phyloP scores from a whole-genome alignment of 2,113 vertebrate species.

The Pimephales promelas region DNA sequence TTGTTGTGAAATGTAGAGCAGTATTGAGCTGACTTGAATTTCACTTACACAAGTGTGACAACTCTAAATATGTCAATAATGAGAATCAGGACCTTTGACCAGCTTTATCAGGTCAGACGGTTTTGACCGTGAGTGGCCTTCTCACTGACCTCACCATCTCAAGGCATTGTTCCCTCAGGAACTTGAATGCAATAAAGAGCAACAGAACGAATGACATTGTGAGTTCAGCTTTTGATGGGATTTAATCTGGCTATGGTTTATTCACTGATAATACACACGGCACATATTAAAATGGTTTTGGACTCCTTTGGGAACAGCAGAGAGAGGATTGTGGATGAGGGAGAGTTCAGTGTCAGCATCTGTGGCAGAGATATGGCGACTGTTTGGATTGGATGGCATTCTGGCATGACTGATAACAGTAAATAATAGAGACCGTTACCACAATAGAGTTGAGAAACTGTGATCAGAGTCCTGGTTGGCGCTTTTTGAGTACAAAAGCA shows the following conservation, averaged over 20 bases:
- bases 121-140: slow-evolving; percentile 21
- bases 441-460: background rate
- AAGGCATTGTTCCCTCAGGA: slow-evolving; percentile 61
- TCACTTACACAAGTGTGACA: background rate
- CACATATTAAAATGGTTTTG: slow-evolving; percentile 33
- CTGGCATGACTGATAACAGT: slow-evolving; percentile 27
- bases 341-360: slow-evolving; percentile 38
- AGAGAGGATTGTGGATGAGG: slow-evolving; percentile 35
- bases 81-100: slow-evolving; percentile 59
- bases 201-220: slow-evolving; percentile 11
- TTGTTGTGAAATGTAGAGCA: background rate
- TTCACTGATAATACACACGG: slow-evolving; percentile 41
- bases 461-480: background rate
- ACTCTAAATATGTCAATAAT: slow-evolving; percentile 38
- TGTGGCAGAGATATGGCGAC: slow-evolving; percentile 34
- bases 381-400: background rate
- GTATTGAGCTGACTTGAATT: too few species aligned
- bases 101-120: slow-evolving; percentile 62
- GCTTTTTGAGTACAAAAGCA: background rate
- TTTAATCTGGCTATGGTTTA: slow-evolving; percentile 46
- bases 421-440: slow-evolving; percentile 21
- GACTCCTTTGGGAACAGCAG: slow-evolving; percentile 33
- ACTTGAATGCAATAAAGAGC: slow-evolving; percentile 48
- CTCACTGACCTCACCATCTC: slow-evolving; percentile 48
- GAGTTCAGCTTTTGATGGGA: slow-evolving; percentile 47